phyloP scores from a whole-genome alignment of 64 coral and sea anemone species.

The Pocillopora verrucosa region DNA sequence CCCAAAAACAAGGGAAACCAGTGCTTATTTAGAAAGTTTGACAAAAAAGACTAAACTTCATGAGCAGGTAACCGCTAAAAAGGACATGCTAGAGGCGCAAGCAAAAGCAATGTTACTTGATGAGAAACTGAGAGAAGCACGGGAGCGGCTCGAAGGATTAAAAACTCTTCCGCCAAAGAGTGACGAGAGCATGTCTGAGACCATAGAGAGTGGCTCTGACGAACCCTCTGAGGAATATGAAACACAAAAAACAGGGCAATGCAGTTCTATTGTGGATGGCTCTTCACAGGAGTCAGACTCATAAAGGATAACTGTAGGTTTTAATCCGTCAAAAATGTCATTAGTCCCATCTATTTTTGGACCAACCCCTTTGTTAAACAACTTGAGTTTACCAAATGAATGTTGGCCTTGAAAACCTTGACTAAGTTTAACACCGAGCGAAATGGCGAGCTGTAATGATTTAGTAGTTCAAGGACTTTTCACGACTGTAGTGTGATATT shows the following conservation, averaged over 20 bases:
- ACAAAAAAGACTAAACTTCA: not conserved
- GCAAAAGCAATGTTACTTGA: not conserved
- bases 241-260: not conserved
- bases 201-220: not conserved
- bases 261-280: not conserved
- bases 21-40: conserved; percentile 16
- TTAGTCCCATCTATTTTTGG: too few relatives aligned
- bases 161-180: not conserved
- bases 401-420: too few relatives aligned
- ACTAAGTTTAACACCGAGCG: too few relatives aligned
- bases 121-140: conserved; percentile 7
- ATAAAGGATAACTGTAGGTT: too few relatives aligned
- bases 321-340: too few relatives aligned
- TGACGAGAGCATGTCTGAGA: not conserved
- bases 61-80: not conserved
- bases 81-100: conserved; percentile 2
- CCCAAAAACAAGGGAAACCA: not conserved
- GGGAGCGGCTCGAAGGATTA: conserved; percentile 26
- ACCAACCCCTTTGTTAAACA: too few relatives aligned
- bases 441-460: too few relatives aligned
- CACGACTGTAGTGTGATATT: too few relatives aligned
- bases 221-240: not conserved
- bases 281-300: too few relatives aligned
- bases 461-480: too few relatives aligned
- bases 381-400: too few relatives aligned